phyloP scores from a whole-genome alignment of 92 coral and sea anemone species.

The Palythoa caribaeorum region DNA sequence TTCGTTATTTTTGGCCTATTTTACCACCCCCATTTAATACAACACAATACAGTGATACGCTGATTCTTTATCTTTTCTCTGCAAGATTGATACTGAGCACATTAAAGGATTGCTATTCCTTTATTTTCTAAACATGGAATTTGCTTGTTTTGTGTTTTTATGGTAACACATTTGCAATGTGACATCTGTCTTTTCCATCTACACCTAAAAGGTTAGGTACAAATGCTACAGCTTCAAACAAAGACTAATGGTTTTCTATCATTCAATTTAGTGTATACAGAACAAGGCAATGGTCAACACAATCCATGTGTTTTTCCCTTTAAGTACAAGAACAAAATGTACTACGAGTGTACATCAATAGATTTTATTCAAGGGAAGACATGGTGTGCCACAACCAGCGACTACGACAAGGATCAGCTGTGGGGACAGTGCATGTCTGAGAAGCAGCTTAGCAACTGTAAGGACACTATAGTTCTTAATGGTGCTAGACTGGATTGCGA shows the following conservation, averaged over 20 bases:
- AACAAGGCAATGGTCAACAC: not conserved
- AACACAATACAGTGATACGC: too few relatives aligned
- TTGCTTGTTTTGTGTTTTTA: too few relatives aligned
- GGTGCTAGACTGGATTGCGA: not conserved
- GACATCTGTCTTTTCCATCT: too few relatives aligned
- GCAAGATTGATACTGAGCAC: too few relatives aligned
- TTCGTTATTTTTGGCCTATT: too few relatives aligned
- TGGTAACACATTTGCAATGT: too few relatives aligned
- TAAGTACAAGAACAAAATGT: conserved; percentile 33
- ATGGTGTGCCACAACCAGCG: conserved; percentile 26
- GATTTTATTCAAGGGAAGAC: not conserved
- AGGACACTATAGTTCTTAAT: not conserved
- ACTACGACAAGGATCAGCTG: conserved; percentile 25
- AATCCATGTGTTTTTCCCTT: conserved; percentile 26
- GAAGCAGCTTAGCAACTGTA: not conserved
- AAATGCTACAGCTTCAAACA: not conserved
- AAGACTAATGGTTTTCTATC: not conserved
- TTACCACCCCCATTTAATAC: too few relatives aligned
- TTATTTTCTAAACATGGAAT: too few relatives aligned
- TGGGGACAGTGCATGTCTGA: conserved; percentile 30
- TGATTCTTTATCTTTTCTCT: too few relatives aligned
- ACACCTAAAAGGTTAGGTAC: too few relatives aligned
- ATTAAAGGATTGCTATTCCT: too few relatives aligned
- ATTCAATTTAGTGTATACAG: conserved; percentile 10
- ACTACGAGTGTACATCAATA: conserved; percentile 3